These are phyloP conservation scores for Hestina assimilis DNA, from an alignment of 1,140 invertebrate species.

Conservation along the genomic window DNA sequence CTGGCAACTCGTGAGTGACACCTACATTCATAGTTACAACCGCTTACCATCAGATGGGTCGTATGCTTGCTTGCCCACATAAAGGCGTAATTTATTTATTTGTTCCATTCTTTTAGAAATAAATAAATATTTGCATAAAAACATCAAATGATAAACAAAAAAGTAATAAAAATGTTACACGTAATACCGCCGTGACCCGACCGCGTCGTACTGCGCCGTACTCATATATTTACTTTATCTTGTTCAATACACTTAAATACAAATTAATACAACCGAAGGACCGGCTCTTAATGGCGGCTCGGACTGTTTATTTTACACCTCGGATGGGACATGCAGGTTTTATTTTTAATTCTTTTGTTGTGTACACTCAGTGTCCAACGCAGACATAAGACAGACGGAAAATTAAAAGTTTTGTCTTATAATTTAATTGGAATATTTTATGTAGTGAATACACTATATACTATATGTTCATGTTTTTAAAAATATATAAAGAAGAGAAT, in stretches of 20 bases:
- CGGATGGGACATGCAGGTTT: slow-evolving; percentile 62
- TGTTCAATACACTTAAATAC: slow-evolving; percentile 78
- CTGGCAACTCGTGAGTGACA: no score
- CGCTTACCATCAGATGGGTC: no score
- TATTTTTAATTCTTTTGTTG: slow-evolving; percentile 65
- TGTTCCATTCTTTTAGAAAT: no score
- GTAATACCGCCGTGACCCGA: slow-evolving; percentile 52
- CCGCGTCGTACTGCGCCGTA: slow-evolving; percentile 42
- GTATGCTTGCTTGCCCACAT: no score
- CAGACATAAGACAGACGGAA: slow-evolving; percentile 14
- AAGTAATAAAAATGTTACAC: slow-evolving; percentile 36
- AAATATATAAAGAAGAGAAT: no score
- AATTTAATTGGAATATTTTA: no score
- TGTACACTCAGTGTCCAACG: slow-evolving; percentile 28
- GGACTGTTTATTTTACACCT: slow-evolving; percentile 76
- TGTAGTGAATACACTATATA: no score
- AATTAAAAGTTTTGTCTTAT: background rate
- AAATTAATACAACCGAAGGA: slow-evolving; percentile 75
- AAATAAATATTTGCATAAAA: background rate
- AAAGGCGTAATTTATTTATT: no score
- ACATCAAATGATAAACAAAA: background rate
- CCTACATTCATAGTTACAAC: no score
- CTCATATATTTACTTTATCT: slow-evolving; percentile 76
- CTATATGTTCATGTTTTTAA: no score
- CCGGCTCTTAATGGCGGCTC: slow-evolving; percentile 66